A percentile compares a stretch with the other conserved stretches of the same genome.
Conservation (phyloP, 2,797 vertebrate species). For the Oreochromis grahami region DNA sequence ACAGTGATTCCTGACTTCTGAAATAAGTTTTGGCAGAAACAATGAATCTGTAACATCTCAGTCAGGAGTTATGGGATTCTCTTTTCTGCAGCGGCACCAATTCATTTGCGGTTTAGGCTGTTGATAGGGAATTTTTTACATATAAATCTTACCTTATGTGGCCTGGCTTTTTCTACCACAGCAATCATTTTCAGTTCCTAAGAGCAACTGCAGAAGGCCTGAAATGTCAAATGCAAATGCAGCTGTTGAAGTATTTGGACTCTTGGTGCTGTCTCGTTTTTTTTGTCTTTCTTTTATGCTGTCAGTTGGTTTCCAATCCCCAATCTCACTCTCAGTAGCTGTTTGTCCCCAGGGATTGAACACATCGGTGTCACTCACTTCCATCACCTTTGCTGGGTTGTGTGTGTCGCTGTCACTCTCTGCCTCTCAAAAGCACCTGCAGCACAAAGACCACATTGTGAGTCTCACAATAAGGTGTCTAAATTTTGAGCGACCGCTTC, state of each 20-base stretch:
- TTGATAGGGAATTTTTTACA: neutral
- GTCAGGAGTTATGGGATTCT: slow-evolving; percentile 7
- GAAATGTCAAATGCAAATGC: slow-evolving; percentile 62
- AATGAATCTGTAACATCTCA: slow-evolving; percentile 31
- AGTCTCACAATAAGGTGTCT: slow-evolving; percentile 30
- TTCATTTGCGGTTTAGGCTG: slow-evolving; percentile 16
- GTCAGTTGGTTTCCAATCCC: neutral
- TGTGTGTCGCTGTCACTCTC: slow-evolving; percentile 7
- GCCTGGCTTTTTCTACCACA: neutral
- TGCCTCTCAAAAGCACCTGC: slow-evolving; percentile 14
- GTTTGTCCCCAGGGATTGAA: slow-evolving; percentile 26
- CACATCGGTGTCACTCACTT: slow-evolving; percentile 42
- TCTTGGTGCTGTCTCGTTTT: slow-evolving; percentile 6
- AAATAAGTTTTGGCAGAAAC: slow-evolving; percentile 32
- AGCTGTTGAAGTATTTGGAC: slow-evolving; percentile 19
- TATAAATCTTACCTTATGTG: slow-evolving; percentile 1
- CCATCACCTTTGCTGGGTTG: slow-evolving; percentile 17
- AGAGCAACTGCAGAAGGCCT: slow-evolving; percentile 1
- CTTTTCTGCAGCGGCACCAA: neutral
- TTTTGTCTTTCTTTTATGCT: slow-evolving; percentile 22
- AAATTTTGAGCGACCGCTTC: neutral
- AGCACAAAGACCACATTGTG: slow-evolving; percentile 46
- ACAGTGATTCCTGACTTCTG: slow-evolving; percentile 20
- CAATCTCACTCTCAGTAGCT: neutral
- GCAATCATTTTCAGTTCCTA: slow-evolving; percentile 11